phyloP scores from a whole-genome alignment of 1,140 invertebrate genomes.

The Leguminivora glycinivorella region DNA sequence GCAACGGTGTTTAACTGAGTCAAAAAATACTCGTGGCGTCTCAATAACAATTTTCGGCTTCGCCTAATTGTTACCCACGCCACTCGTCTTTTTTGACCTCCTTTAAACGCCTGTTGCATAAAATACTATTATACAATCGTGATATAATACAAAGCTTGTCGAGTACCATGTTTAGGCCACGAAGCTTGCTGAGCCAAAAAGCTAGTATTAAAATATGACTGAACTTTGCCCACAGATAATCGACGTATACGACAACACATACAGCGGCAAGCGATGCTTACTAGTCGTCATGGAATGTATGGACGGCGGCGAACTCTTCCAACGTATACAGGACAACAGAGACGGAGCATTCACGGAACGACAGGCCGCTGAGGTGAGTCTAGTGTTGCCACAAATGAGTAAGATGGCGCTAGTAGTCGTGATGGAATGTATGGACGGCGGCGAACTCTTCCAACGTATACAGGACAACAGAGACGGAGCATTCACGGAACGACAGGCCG shows the following conservation, averaged over 20 bases:
- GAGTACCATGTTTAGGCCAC: too few species aligned
- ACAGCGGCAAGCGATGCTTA: slow-evolving; percentile 93
- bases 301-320: slow-evolving; percentile 98
- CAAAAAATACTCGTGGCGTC: too few species aligned
- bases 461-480: slow-evolving; percentile 95
- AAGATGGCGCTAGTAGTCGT: slow-evolving; percentile 83
- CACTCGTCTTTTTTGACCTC: too few species aligned
- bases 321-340: slow-evolving; percentile 96
- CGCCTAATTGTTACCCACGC: too few species aligned
- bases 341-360: slow-evolving; percentile 96
- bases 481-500: slow-evolving; percentile 90
- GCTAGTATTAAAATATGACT: neutral
- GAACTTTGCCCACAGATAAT: slow-evolving; percentile 78
- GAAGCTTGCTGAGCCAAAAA: too few species aligned
- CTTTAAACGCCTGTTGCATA: too few species aligned
- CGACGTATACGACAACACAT: slow-evolving; percentile 98
- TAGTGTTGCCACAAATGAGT: too few species aligned
- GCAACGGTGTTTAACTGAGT: too few species aligned
- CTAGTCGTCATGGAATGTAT: slow-evolving; percentile 99
- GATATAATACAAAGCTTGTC: too few species aligned
- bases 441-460: slow-evolving; percentile 97
- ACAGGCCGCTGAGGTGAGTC: slow-evolving; percentile 83
- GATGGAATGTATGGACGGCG: slow-evolving; percentile 99
- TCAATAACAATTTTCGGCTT: too few species aligned
- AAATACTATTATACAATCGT: too few species aligned